Percentiles rank a stretch among this genome's conserved stretches.
Evolutionary conservation across 37 sponge, comb jelly and placozoan genomes (phyloP).

Genomic region (Haliclona indistincta): DNA sequence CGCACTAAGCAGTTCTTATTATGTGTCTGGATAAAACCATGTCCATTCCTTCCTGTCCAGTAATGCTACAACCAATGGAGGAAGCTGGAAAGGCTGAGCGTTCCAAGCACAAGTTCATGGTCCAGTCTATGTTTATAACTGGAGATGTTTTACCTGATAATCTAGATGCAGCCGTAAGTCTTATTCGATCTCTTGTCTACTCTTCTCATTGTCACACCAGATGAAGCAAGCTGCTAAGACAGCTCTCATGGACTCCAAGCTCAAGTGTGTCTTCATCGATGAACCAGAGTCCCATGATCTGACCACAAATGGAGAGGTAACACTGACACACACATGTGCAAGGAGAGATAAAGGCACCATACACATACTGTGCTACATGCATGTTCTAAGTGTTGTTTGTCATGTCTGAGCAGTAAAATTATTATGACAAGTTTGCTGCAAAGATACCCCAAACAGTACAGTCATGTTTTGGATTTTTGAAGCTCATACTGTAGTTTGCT

Average conservation of each 20-base stretch:
- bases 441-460: too few species aligned
- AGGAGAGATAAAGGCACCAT: too few species aligned
- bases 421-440: too few species aligned
- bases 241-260: conserved; percentile 84
- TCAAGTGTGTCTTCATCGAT: conserved; percentile 80
- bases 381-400: too few species aligned
- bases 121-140: conserved; percentile 89
- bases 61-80: conserved; percentile 92
- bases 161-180: conserved; percentile 54
- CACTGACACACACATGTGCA: too few species aligned
- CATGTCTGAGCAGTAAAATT: too few species aligned
- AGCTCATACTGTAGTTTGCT: too few species aligned
- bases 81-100: conserved; percentile 51
- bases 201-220: too few species aligned
- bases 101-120: conserved; percentile 98
- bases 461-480: too few species aligned
- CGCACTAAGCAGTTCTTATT: too few species aligned
- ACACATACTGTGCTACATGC: too few species aligned
- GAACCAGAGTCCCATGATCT: background rate
- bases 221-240: conserved; percentile 66
- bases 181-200: background rate
- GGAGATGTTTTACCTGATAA: conserved; percentile 34
- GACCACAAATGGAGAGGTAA: too few species aligned
- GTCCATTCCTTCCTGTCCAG: conserved; percentile 10
- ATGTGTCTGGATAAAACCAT: background rate